Percentiles rank a stretch among this genome's conserved stretches.
These are phyloP conservation scores for Bombus huntii DNA, from an alignment of 1,140 invertebrate genomes.

Conservation along the genomic window DNA sequence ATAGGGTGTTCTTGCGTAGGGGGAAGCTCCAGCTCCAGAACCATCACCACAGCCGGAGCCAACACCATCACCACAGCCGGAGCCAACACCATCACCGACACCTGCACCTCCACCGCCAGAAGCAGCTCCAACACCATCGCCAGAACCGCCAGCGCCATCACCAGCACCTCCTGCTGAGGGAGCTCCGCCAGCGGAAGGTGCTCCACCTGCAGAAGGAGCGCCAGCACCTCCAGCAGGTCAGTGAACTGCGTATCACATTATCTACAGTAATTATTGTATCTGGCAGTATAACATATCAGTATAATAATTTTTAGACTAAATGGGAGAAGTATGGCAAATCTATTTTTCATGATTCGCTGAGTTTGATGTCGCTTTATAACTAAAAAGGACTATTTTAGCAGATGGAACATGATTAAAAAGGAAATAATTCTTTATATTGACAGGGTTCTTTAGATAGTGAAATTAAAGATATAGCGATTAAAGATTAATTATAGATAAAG, in stretches of 20 bases:
- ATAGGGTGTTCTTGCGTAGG: not conserved
- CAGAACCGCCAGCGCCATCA: slow-evolving; percentile 59
- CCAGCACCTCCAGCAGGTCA: slow-evolving; percentile 52
- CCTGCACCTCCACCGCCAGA: slow-evolving; percentile 78
- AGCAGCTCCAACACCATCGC: slow-evolving; percentile 70
- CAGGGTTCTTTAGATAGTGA: too few relatives aligned
- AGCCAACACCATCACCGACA: slow-evolving; percentile 79
- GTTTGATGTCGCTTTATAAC: too few relatives aligned
- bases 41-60: slow-evolving; percentile 78
- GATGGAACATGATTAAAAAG: too few relatives aligned
- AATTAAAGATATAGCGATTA: too few relatives aligned
- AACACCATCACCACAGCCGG: slow-evolving; percentile 76
- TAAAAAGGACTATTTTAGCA: too few relatives aligned
- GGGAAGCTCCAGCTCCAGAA: slow-evolving; percentile 59
- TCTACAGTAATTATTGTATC: too few relatives aligned
- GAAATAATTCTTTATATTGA: too few relatives aligned
- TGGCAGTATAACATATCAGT: too few relatives aligned
- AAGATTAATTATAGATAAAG: too few relatives aligned
- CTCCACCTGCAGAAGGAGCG: slow-evolving; percentile 73
- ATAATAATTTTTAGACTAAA: too few relatives aligned
- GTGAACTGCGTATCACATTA: not conserved
- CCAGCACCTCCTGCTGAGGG: slow-evolving; percentile 73
- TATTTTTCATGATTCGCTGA: too few relatives aligned
- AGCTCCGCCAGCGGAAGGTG: slow-evolving; percentile 73
- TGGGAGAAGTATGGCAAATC: too few relatives aligned